Percentiles rank a stretch among this genome's conserved stretches.
Evolutionary conservation across 2,888 invertebrate species (phyloP).

Genomic region (Microplitis deprimator): DNA sequence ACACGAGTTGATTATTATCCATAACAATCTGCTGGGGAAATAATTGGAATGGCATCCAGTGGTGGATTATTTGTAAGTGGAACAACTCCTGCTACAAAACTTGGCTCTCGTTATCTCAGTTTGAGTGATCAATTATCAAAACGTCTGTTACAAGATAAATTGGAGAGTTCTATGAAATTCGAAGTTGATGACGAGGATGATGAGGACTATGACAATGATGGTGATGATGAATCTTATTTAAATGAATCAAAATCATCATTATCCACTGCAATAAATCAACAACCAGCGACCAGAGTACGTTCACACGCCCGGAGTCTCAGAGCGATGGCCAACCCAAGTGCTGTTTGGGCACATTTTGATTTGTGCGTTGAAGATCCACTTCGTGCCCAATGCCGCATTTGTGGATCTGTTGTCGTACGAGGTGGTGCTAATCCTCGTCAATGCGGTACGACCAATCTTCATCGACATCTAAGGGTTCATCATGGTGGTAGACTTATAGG

Average conservation of each 20-base stretch:
- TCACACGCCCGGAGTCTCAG: slow-evolving; percentile 67
- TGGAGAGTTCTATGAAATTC: slow-evolving; percentile 63
- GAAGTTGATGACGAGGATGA: slow-evolving; percentile 64
- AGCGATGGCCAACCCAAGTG: slow-evolving; percentile 70
- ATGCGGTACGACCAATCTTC: slow-evolving; percentile 69
- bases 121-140: slow-evolving; percentile 43
- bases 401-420: slow-evolving; percentile 68
- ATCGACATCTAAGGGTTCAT: slow-evolving; percentile 68
- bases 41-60: slow-evolving; percentile 46
- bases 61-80: slow-evolving; percentile 51
- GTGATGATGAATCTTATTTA: slow-evolving; percentile 63
- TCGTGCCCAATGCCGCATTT: slow-evolving; percentile 68
- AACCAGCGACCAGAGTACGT: slow-evolving; percentile 58
- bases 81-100: slow-evolving; percentile 52
- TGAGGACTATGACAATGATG: slow-evolving; percentile 59
- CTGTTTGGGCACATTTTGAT: slow-evolving; percentile 70
- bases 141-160: slow-evolving; percentile 39
- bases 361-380: slow-evolving; percentile 67
- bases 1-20: background rate
- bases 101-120: slow-evolving; percentile 46
- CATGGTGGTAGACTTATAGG: slow-evolving; percentile 69
- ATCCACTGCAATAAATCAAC: slow-evolving; percentile 39
- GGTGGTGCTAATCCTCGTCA: slow-evolving; percentile 69
- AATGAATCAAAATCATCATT: slow-evolving; percentile 56
- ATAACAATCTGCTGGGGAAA: background rate